Evolutionary conservation across 2,797 vertebrate species (phyloP).

Genomic region (Dicrostonyx torquatus): DNA sequence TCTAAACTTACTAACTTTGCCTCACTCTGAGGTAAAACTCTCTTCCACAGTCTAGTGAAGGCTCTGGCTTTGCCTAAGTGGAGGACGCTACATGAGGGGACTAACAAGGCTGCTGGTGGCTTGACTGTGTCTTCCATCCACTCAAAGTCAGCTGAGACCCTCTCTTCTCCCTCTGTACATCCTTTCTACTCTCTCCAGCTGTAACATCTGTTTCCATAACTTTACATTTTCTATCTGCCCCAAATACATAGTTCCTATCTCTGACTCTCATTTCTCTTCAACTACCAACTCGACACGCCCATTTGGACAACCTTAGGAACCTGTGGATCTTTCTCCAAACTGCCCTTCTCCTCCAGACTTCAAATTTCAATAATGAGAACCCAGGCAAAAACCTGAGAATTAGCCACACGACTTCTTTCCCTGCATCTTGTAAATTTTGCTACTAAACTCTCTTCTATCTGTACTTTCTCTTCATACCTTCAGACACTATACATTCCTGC

Average conservation of each 20-base stretch:
- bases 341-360: neutral
- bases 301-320: neutral
- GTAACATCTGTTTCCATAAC: neutral
- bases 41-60: neutral
- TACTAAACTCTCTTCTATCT: neutral
- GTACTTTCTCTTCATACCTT: neutral
- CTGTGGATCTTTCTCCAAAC: neutral
- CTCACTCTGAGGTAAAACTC: neutral
- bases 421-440: neutral
- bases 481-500: neutral
- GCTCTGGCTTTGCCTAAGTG: neutral
- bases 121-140: neutral
- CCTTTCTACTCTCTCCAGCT: neutral
- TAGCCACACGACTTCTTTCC: neutral
- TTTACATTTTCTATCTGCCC: neutral
- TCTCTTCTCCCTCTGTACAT: neutral
- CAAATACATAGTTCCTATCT: neutral
- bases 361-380: neutral
- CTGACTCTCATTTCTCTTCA: neutral
- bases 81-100: accelerated
- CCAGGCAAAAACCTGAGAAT: neutral
- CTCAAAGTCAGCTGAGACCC: too few species aligned
- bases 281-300: too few species aligned
- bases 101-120: neutral
- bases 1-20: neutral